Conservation (phyloP, 2,888 invertebrate species). For the Caenorhabditis doughertyi region DNA sequence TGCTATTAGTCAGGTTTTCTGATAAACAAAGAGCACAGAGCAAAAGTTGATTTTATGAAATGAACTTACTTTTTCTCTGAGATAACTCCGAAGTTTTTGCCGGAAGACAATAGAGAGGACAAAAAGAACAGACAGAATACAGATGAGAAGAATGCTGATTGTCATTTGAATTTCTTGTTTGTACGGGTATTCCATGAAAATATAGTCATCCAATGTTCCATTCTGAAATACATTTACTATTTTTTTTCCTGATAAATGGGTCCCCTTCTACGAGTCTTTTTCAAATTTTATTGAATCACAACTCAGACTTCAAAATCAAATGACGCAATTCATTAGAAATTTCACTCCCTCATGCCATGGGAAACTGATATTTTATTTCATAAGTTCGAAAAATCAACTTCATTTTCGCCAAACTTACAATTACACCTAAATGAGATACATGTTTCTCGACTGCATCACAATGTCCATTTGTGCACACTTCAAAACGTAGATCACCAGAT, state of each 20-base stretch:
- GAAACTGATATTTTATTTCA: not conserved
- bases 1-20: not conserved
- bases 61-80: conserved; percentile 26
- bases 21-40: not conserved
- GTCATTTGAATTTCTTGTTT: conserved; percentile 9
- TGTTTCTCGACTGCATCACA: conserved; percentile 53
- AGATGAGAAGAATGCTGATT: not conserved
- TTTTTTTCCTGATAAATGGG: not conserved
- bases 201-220: conserved; percentile 21
- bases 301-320: no score
- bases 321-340: no score
- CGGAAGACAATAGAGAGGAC: not conserved
- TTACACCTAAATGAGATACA: conserved; percentile 50
- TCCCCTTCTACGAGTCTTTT: no score
- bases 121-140: not conserved
- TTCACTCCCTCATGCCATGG: no score
- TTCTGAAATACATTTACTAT: conserved; percentile 15
- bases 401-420: conserved; percentile 15
- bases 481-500: conserved; percentile 45
- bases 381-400: conserved; percentile 13
- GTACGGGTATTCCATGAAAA: not conserved
- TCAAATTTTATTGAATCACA: no score
- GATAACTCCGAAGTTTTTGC: not conserved
- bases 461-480: conserved; percentile 45
- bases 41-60: not conserved